These are phyloP conservation scores for Drosophila nigrodunni DNA, from an alignment of 1,140 invertebrate genomes.

Conservation along the genomic window DNA sequence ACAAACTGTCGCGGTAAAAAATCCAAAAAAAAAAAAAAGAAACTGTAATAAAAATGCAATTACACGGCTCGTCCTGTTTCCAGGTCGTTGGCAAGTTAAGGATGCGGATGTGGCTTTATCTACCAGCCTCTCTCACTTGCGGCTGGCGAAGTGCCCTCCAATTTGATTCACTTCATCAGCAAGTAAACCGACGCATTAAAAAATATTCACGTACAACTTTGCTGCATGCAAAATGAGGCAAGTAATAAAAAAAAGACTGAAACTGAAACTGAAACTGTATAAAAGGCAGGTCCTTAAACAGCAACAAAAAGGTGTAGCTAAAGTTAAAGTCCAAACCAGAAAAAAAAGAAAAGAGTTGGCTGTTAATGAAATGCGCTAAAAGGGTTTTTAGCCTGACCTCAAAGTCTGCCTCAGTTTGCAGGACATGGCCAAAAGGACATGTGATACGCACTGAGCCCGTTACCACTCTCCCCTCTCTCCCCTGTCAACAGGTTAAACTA, in stretches of 20 bases:
- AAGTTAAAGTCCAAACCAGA: constrained; percentile 20
- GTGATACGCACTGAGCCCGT: constrained; percentile 5
- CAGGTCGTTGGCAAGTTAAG: constrained; percentile 17
- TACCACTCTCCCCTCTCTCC: not conserved
- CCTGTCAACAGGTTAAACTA: constrained; percentile 68
- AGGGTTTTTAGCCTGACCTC: constrained; percentile 66
- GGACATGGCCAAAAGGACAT: constrained; percentile 16
- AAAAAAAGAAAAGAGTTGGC: constrained; percentile 28
- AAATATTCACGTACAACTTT: constrained; percentile 60
- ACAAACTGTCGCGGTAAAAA: constrained; percentile 72
- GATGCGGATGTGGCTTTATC: constrained; percentile 29
- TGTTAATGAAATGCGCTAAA: constrained; percentile 77
- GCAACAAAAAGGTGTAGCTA: constrained; percentile 47
- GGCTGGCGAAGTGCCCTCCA: constrained; percentile 36
- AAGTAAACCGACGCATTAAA: constrained; percentile 80
- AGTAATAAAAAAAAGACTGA: constrained; percentile 57
- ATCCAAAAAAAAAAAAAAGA: too few species aligned
- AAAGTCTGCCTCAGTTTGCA: constrained; percentile 27
- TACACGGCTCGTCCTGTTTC: constrained; percentile 55
- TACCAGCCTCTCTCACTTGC: not conserved
- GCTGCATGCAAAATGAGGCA: constrained; percentile 71
- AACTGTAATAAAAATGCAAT: constrained; percentile 84
- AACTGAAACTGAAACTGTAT: not conserved
- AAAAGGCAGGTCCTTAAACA: constrained; percentile 25
- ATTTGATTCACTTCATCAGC: constrained; percentile 84